Base-by-base conservation (phyloP, 2,888 invertebrate genomes). In the Eurois occulta region DNA sequence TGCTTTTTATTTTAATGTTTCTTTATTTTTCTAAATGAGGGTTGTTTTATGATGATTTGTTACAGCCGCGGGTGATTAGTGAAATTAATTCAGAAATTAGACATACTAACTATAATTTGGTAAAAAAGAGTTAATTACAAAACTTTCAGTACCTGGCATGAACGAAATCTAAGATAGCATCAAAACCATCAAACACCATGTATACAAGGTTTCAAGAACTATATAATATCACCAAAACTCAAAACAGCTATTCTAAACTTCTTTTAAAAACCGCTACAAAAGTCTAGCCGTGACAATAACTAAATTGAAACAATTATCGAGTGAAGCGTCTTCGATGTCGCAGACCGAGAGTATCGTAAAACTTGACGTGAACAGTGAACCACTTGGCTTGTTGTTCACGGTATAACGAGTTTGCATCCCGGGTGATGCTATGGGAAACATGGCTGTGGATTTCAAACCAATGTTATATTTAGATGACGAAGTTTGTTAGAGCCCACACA, bases 281-380 rank as follows among this genome's bases (percentile, higher is more conserved):
- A 11, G 35, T 38, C 18, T 8, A 52, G 32, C 38, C 41, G 66
- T 78, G 69, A 55, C 41, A 32, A 48, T 60, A 16, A 21, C 55
- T 71, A 52, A 79, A 82, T 82, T 80, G 58, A 68, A 58, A 68
- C 62, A 79, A 82, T 71, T 65, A 72, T 38, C 1, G 18, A 38
- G 10, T 35, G 11, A 70, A 67, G 48, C 43, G 8, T 74, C 32
- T 67, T 41, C 32, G 21, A 70, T 67, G 18, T 77, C 41, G 55
- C 28, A 62, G 0, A 64, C 5, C 16, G 16, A 41, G n/a, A 46
- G 43, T n/a, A 48, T 48, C 55, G 41, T 78, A 62, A 55, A 70
- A 73, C 55, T 70, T 48, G 18, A 43, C 35, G 38, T 60, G 62
- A 69, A 65, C 43, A 48, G 18, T 7, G 16, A 43, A 46, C 52